Evolutionary conservation across 2,888 invertebrate genomes (phyloP).

Genomic region (Drosophila merina): DNA sequence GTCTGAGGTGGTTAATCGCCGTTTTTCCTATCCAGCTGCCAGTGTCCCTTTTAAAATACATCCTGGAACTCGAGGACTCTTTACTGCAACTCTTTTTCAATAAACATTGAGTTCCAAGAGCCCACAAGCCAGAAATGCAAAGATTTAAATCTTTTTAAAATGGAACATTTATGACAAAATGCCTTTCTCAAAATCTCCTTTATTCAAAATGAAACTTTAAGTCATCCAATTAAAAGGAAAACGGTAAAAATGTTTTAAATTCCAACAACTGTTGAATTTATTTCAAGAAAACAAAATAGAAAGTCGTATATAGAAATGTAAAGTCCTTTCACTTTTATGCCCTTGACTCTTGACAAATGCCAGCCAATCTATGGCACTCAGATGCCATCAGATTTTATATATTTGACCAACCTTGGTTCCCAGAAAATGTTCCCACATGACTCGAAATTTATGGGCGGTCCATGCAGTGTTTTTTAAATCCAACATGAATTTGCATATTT

Average conservation of each 20-base stretch:
- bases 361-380: conserved; percentile 26
- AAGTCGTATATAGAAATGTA: too few species aligned
- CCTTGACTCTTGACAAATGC: conserved; percentile 42
- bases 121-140: not conserved
- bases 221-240: too few species aligned
- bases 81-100: conserved; percentile 21
- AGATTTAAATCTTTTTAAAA: not conserved
- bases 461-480: conserved; percentile 34
- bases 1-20: conserved; percentile 37
- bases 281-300: too few species aligned
- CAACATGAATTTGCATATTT: conserved; percentile 48
- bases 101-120: not conserved
- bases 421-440: conserved; percentile 14
- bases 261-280: too few species aligned
- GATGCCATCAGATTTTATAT: conserved; percentile 14
- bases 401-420: conserved; percentile 9
- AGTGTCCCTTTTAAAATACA: conserved; percentile 3
- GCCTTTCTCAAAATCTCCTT: not conserved
- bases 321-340: conserved; percentile 21
- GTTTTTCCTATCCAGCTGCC: conserved; percentile 18
- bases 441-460: conserved; percentile 38
- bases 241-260: too few species aligned
- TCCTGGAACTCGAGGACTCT: not conserved
- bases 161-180: not conserved
- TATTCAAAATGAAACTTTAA: too few species aligned